These are phyloP conservation scores for Patella caerulea DNA, from an alignment of 2,888 invertebrate species.

Conservation along the genomic window DNA sequence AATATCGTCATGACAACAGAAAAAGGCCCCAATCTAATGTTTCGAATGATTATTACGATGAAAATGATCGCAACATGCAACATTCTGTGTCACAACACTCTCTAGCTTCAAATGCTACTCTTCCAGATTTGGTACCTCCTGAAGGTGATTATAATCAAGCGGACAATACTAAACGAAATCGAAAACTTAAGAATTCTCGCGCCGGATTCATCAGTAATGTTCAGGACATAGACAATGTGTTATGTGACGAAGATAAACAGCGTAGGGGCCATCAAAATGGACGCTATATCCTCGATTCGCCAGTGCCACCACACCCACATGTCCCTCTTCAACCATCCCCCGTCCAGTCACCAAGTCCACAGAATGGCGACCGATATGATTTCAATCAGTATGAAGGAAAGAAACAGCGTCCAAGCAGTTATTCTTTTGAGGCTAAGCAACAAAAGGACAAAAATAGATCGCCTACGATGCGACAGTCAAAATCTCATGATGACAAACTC, in stretches of 20 bases:
- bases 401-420: slow-evolving; percentile 35
- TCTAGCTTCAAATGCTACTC: slow-evolving; percentile 41
- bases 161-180: slow-evolving; percentile 20
- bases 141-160: slow-evolving; percentile 27
- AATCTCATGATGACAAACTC: slow-evolving; percentile 42
- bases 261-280: slow-evolving; percentile 18
- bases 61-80: slow-evolving; percentile 32
- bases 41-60: slow-evolving; percentile 40
- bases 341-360: slow-evolving; percentile 34
- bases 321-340: slow-evolving; percentile 41
- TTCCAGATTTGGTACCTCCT: slow-evolving; percentile 54
- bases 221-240: slow-evolving; percentile 59
- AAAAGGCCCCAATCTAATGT: slow-evolving; percentile 51
- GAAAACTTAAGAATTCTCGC: slow-evolving; percentile 42
- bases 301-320: slow-evolving; percentile 41
- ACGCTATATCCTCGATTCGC: slow-evolving; percentile 38
- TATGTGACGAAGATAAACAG: slow-evolving; percentile 38
- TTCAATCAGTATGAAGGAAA: slow-evolving; percentile 33
- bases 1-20: slow-evolving; percentile 19
- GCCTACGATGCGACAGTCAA: slow-evolving; percentile 32
- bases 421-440: slow-evolving; percentile 40
- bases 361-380: slow-evolving; percentile 37
- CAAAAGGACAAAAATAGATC: slow-evolving; percentile 22
- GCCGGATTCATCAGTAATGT: slow-evolving; percentile 45
- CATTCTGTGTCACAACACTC: slow-evolving; percentile 43